Conservation (phyloP, 2,888 invertebrate genomes). For the Microplitis manilae region DNA sequence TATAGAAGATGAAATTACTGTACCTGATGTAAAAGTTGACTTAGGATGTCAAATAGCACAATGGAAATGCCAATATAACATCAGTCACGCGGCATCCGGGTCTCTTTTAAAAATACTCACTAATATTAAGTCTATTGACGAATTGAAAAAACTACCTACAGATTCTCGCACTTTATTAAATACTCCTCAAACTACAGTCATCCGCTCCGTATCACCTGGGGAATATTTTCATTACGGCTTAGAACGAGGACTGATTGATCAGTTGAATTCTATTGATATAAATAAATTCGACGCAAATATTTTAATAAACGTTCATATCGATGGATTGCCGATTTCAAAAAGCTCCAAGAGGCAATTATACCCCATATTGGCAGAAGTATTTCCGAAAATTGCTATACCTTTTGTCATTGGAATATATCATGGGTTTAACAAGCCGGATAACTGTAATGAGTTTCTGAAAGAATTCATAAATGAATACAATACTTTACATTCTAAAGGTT, state of each 20-base stretch:
- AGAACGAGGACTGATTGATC: constrained; percentile 17
- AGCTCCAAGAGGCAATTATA: constrained; percentile 28
- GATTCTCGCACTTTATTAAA: constrained; percentile 9
- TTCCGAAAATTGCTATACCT: constrained; percentile 5
- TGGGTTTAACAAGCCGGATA: constrained; percentile 7
- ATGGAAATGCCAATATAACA: background rate
- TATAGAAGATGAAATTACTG: background rate
- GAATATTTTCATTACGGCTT: constrained; percentile 32
- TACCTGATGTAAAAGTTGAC: background rate
- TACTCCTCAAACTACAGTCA: constrained; percentile 4
- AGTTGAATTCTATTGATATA: background rate
- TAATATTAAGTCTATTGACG: background rate
- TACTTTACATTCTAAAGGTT: constrained; percentile 1
- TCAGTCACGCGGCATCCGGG: background rate
- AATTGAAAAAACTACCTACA: constrained; percentile 4
- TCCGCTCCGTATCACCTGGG: background rate
- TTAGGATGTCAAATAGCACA: background rate
- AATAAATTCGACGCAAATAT: background rate
- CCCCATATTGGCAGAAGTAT: constrained; percentile 26
- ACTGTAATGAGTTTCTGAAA: constrained; percentile 15
- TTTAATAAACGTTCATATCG: constrained; percentile 19
- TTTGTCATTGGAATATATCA: constrained; percentile 30
- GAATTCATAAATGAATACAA: constrained; percentile 25
- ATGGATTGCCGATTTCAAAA: constrained; percentile 29
- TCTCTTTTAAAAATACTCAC: background rate